A percentile compares a stretch with the other conserved stretches of the same genome.
Evolutionary conservation across 2,888 invertebrate genomes (phyloP).

Genomic region (Adelognathus sp.): DNA sequence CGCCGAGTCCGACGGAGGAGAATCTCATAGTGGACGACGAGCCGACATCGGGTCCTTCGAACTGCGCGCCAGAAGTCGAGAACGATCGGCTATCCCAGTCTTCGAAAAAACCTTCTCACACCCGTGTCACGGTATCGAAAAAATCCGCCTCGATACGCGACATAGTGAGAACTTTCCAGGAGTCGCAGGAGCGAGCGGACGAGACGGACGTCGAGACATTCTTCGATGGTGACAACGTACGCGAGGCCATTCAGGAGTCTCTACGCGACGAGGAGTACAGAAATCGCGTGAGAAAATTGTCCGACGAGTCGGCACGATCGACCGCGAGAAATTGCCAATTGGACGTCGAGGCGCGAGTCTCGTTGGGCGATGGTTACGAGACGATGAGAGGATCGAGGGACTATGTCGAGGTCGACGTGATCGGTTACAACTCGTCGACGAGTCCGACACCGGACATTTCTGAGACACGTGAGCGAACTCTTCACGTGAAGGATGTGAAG

Average conservation of each 20-base stretch:
- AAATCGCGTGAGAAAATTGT: not conserved
- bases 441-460: slow-evolving; percentile 12
- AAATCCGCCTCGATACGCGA: slow-evolving; percentile 35
- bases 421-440: slow-evolving; percentile 30
- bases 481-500: slow-evolving; percentile 60
- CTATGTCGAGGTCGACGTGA: slow-evolving; percentile 22
- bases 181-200: slow-evolving; percentile 9
- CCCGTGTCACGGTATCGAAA: slow-evolving; percentile 20
- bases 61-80: slow-evolving; percentile 42
- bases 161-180: slow-evolving; percentile 24
- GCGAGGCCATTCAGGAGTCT: slow-evolving; percentile 62
- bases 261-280: slow-evolving; percentile 58
- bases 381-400: slow-evolving; percentile 18
- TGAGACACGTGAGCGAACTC: slow-evolving; percentile 23
- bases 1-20: slow-evolving; percentile 79
- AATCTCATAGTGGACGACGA: slow-evolving; percentile 66
- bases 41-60: slow-evolving; percentile 31
- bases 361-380: not conserved
- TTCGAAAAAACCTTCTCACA: slow-evolving; percentile 11
- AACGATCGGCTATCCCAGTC: not conserved
- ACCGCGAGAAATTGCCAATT: slow-evolving; percentile 3
- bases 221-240: slow-evolving; percentile 50
- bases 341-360: slow-evolving; percentile 5
- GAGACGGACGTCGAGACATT: slow-evolving; percentile 12
- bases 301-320: not conserved